Evolutionary conservation across 2,113 vertebrate genomes (phyloP).

Genomic region (Brachypodius melanocephalos): DNA sequence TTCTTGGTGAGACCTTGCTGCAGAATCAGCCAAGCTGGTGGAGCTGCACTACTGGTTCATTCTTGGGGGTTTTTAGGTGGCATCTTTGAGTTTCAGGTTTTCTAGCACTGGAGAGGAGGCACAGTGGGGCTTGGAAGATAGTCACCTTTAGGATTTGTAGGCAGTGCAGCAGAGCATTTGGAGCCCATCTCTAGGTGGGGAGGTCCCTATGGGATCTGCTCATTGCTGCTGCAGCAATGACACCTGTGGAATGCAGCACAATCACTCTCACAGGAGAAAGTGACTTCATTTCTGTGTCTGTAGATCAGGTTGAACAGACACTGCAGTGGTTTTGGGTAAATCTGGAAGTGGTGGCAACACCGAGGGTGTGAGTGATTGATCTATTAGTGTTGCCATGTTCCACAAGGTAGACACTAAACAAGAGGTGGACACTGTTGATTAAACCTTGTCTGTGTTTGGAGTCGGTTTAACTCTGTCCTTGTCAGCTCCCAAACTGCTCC

Average conservation of each 20-base stretch:
- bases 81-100: neutral
- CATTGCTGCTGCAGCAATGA: neutral
- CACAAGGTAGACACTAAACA: neutral
- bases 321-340: neutral
- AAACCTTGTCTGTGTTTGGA: neutral
- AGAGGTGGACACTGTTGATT: neutral
- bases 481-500: neutral
- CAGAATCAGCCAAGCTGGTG: neutral
- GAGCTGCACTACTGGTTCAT: neutral
- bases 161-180: neutral
- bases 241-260: fast-evolving
- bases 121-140: neutral
- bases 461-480: neutral
- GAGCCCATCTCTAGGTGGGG: neutral
- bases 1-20: neutral
- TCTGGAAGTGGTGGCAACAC: neutral
- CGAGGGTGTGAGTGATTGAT: neutral
- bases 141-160: neutral
- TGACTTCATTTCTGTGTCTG: neutral
- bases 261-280: neutral
- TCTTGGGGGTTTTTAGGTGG: neutral
- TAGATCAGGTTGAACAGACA: neutral
- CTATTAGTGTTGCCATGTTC: neutral
- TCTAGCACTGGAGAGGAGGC: neutral
- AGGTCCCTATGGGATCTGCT: neutral